Conservation (phyloP, 2,113 vertebrate genomes). For the Misgurnus mizolepis region DNA sequence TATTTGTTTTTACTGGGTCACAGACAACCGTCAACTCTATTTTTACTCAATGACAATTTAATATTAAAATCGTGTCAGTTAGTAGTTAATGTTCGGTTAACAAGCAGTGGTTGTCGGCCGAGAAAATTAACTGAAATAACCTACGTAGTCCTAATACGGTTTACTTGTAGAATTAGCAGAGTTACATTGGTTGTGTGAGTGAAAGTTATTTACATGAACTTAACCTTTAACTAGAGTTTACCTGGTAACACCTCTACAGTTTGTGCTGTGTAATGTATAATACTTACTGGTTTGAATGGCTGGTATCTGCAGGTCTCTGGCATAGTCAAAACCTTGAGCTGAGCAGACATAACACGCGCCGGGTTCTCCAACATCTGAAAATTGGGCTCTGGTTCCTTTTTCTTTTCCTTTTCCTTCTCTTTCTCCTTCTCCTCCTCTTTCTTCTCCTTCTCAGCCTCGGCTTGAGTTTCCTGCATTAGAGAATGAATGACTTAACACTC, state of each 20-base stretch:
- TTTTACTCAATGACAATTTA: too few relatives aligned
- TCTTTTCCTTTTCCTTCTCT: constrained; percentile 93
- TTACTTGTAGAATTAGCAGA: too few relatives aligned
- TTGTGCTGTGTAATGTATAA: not conserved
- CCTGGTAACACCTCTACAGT: not conserved
- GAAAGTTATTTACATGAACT: too few relatives aligned
- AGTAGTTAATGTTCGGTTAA: too few relatives aligned
- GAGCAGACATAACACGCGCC: constrained; percentile 94
- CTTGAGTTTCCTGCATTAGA: constrained; percentile 85
- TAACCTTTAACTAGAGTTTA: not conserved
- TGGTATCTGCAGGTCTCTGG: constrained; percentile 93
- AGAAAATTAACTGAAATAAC: too few relatives aligned
- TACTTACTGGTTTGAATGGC: constrained; percentile 86
- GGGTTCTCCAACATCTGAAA: constrained; percentile 97
- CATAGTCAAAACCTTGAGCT: constrained; percentile 96
- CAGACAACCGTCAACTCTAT: too few relatives aligned
- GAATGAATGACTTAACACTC: not conserved
- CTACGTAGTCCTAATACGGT: too few relatives aligned
- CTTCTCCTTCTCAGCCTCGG: constrained; percentile 89
- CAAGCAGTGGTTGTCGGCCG: too few relatives aligned
- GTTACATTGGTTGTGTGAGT: too few relatives aligned
- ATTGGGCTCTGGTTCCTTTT: constrained; percentile 95
- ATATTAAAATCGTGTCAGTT: too few relatives aligned
- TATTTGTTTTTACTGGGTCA: too few relatives aligned
- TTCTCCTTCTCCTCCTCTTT: constrained; percentile 79